Conservation (phyloP, 2,888 invertebrate species). For the Pomacea canaliculata region DNA sequence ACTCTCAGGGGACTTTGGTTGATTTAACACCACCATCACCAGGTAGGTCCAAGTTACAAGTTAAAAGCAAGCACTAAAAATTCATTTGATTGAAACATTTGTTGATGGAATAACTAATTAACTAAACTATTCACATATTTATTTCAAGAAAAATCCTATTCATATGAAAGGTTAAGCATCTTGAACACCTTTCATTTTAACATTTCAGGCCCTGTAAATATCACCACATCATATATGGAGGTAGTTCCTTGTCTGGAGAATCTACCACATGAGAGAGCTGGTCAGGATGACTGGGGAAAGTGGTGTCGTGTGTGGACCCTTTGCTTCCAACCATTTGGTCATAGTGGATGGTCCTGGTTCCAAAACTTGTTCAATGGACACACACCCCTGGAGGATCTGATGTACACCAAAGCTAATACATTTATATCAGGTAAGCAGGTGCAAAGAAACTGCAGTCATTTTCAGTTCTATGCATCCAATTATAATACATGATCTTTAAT, state of each 20-base stretch:
- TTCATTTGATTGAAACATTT: no score
- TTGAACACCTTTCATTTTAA: neutral
- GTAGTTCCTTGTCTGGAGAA: conserved; percentile 16
- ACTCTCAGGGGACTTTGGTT: conserved; percentile 40
- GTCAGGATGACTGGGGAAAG: conserved; percentile 14
- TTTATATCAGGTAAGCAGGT: conserved; percentile 35
- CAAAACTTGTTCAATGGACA: conserved; percentile 49
- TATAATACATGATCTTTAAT: no score
- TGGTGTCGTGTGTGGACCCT: conserved; percentile 24
- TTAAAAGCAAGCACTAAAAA: neutral
- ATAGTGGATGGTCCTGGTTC: conserved; percentile 46
- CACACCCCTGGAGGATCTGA: conserved; percentile 32
- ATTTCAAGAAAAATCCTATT: neutral
- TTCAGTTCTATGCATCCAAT: no score
- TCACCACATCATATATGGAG: neutral
- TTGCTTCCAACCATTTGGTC: conserved; percentile 22
- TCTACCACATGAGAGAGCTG: conserved; percentile 6
- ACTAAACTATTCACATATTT: neutral
- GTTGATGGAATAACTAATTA: neutral
- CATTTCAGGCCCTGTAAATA: conserved; percentile 18
- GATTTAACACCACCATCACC: conserved; percentile 50
- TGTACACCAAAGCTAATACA: conserved; percentile 46
- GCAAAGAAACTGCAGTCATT: no score
- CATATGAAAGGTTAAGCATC: neutral
- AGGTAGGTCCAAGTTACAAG: conserved; percentile 23